Evolutionary conservation across 2,797 vertebrate genomes (phyloP).

Genomic region (Dermochelys coriacea): DNA sequence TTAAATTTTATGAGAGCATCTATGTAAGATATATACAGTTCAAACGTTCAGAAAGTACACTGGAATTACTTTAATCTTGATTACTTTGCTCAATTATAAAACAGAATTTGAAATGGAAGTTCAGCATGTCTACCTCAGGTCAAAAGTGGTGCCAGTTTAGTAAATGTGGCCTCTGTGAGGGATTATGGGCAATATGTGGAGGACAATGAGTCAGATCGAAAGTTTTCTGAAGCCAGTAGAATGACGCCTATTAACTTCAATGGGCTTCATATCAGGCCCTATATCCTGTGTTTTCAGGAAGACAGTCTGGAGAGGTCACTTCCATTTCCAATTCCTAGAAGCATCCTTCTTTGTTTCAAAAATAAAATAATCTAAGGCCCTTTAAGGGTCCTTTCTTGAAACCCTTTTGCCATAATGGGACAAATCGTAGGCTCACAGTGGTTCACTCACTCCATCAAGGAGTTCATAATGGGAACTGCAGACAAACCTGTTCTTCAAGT

Average conservation of each 20-base stretch:
- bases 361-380: not conserved
- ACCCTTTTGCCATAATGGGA: not conserved
- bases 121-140: not conserved
- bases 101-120: not conserved
- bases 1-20: constrained; percentile 36
- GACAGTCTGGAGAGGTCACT: not conserved
- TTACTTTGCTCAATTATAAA: constrained; percentile 13
- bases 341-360: not conserved
- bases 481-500: constrained; percentile 86
- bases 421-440: not conserved
- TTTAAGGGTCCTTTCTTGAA: not conserved
- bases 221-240: not conserved
- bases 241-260: not conserved
- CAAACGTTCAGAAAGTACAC: constrained; percentile 12
- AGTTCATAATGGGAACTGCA: not conserved
- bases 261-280: not conserved
- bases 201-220: not conserved
- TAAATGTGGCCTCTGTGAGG: not conserved
- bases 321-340: not conserved
- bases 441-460: not conserved
- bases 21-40: constrained; percentile 10
- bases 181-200: not conserved
- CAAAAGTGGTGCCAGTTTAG: not conserved
- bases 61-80: not conserved
- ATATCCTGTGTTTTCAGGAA: not conserved